These are phyloP conservation scores for Luscinia megarhynchos DNA, from an alignment of 2,797 vertebrate species.

Conservation along the genomic window DNA sequence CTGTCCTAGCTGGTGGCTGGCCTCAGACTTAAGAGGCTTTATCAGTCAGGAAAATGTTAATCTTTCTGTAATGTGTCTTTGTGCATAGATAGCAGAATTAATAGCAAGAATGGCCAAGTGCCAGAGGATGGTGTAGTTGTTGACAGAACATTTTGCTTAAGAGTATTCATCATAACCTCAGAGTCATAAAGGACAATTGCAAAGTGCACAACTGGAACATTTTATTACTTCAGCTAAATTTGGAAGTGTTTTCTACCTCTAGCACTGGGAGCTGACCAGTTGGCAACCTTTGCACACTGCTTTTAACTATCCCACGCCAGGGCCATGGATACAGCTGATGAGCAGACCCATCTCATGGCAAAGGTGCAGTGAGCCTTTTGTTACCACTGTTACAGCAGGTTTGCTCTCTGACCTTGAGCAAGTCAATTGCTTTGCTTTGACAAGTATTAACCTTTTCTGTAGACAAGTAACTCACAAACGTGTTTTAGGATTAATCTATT, in stretches of 20 bases:
- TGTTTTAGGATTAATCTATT: background rate
- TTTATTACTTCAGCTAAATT: background rate
- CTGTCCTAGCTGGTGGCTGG: background rate
- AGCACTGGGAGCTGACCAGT: background rate
- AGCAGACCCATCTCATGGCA: background rate
- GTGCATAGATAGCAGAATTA: background rate
- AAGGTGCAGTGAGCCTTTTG: background rate
- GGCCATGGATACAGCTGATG: background rate
- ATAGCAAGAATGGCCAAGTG: background rate
- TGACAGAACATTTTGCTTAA: background rate
- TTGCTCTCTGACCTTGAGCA: background rate
- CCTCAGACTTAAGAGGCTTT: background rate
- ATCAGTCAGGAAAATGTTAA: background rate
- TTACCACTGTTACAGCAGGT: background rate
- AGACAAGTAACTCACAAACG: background rate
- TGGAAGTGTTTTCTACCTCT: background rate
- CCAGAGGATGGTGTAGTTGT: background rate
- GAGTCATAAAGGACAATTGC: background rate
- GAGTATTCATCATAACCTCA: background rate
- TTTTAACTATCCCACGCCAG: rapidly evolving
- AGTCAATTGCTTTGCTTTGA: background rate
- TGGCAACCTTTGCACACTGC: rapidly evolving
- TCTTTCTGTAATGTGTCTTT: background rate
- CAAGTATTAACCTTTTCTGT: background rate
- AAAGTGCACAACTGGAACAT: background rate